Conservation (phyloP, 2,888 invertebrate species). For the Blomia tropicalis region DNA sequence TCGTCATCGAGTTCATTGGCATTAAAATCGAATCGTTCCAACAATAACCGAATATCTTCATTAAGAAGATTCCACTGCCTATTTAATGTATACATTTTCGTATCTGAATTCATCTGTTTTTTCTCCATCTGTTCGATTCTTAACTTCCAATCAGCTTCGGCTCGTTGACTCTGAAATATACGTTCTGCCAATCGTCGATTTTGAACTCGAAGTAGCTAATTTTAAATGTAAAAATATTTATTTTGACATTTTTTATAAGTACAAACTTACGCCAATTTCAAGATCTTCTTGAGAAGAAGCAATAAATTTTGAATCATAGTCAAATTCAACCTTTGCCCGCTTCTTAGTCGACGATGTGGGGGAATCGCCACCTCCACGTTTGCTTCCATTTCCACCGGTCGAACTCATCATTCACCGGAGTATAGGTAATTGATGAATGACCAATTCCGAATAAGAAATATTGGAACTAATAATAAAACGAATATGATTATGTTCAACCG, state of each 20-base stretch:
- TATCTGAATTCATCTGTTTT: conserved; percentile 88
- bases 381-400: not conserved
- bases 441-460: too few species aligned
- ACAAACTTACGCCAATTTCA: conserved; percentile 19
- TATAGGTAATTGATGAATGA: too few species aligned
- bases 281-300: conserved; percentile 19
- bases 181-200: conserved; percentile 72
- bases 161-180: conserved; percentile 75
- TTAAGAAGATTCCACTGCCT: conserved; percentile 66
- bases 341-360: not conserved
- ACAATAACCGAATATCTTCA: conserved; percentile 80
- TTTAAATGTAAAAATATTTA: not conserved
- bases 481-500: too few species aligned
- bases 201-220: conserved; percentile 49
- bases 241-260: not conserved
- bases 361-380: not conserved
- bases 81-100: conserved; percentile 90
- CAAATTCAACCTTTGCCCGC: not conserved
- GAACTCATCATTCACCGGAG: conserved; percentile 13
- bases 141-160: conserved; percentile 69
- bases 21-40: conserved; percentile 94
- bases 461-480: too few species aligned
- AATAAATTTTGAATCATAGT: not conserved
- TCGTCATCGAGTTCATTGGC: too few species aligned
- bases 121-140: conserved; percentile 85